phyloP scores from a whole-genome alignment of 1,140 invertebrate genomes.

The Diorhabda elongata region DNA sequence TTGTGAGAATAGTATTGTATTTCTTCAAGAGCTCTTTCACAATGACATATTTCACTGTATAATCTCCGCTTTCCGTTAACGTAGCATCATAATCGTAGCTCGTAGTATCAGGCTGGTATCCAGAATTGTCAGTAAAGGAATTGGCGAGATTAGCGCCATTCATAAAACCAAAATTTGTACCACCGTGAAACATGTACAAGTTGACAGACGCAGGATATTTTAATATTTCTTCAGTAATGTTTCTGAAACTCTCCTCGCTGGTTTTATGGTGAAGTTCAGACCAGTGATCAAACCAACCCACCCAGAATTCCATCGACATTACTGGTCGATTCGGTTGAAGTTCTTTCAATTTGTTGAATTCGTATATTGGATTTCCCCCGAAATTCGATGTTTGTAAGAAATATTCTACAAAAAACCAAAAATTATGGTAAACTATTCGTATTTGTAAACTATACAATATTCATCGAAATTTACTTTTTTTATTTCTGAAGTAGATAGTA shows the following conservation, averaged over 20 bases:
- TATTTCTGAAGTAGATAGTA: no score
- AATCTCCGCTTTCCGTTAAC: slow-evolving; percentile 52
- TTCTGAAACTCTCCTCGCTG: slow-evolving; percentile 22
- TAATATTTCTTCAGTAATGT: slow-evolving; percentile 34
- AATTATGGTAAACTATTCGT: no score
- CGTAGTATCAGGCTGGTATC: slow-evolving; percentile 45
- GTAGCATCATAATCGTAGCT: slow-evolving; percentile 58
- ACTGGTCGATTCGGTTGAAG: slow-evolving; percentile 54
- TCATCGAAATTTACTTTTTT: no score
- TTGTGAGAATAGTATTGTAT: slow-evolving; percentile 19
- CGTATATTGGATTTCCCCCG: slow-evolving; percentile 37
- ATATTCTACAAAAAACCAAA: slow-evolving; percentile 18
- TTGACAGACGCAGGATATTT: slow-evolving; percentile 55
- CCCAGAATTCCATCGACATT: slow-evolving; percentile 63
- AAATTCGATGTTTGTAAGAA: slow-evolving; percentile 56
- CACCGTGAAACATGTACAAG: slow-evolving; percentile 69
- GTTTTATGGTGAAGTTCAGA: slow-evolving; percentile 33
- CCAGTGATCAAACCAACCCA: slow-evolving; percentile 60
- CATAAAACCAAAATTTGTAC: slow-evolving; percentile 67
- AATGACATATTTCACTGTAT: slow-evolving; percentile 49
- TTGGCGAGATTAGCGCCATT: slow-evolving; percentile 55
- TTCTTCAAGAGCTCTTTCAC: slow-evolving; percentile 32
- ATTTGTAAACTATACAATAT: no score
- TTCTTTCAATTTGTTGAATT: slow-evolving; percentile 45
- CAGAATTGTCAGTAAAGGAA: slow-evolving; percentile 23